A percentile compares a stretch with the other conserved stretches of the same genome.
Evolutionary conservation across 2,888 invertebrate genomes (phyloP).

Genomic region (Unio pictorum): DNA sequence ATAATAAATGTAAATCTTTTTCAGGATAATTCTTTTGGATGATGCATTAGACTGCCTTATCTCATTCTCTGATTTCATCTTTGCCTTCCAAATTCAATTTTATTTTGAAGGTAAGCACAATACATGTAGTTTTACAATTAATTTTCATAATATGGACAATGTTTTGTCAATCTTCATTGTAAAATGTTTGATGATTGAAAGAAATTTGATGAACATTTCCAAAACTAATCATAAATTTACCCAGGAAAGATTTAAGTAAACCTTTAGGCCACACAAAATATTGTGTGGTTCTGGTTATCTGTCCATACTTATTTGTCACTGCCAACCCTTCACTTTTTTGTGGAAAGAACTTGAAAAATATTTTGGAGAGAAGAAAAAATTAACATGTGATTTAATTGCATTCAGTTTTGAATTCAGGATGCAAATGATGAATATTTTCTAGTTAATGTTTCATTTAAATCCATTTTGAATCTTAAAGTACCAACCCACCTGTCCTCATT

Average conservation of each 20-base stretch:
- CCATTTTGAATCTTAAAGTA: too few relatives aligned
- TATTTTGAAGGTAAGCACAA: slow-evolving; percentile 65
- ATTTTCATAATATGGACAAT: neutral
- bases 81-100: slow-evolving; percentile 70
- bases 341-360: too few relatives aligned
- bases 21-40: slow-evolving; percentile 68
- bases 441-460: too few relatives aligned
- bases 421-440: too few relatives aligned
- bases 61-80: slow-evolving; percentile 69
- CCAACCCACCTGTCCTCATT: too few relatives aligned
- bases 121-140: too few relatives aligned
- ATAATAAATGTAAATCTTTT: slow-evolving; percentile 1
- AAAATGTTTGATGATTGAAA: neutral
- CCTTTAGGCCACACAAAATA: too few relatives aligned
- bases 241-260: too few relatives aligned
- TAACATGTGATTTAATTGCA: neutral
- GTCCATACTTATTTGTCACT: neutral
- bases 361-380: too few relatives aligned
- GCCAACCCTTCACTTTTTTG: neutral
- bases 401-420: too few relatives aligned
- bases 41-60: slow-evolving; percentile 70
- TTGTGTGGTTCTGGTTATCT: neutral
- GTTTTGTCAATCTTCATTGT: neutral
- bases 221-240: too few relatives aligned
- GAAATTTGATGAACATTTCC: too few relatives aligned